phyloP scores from a whole-genome alignment of 1,140 invertebrate genomes.

The Pentalonia nigronervosa region DNA sequence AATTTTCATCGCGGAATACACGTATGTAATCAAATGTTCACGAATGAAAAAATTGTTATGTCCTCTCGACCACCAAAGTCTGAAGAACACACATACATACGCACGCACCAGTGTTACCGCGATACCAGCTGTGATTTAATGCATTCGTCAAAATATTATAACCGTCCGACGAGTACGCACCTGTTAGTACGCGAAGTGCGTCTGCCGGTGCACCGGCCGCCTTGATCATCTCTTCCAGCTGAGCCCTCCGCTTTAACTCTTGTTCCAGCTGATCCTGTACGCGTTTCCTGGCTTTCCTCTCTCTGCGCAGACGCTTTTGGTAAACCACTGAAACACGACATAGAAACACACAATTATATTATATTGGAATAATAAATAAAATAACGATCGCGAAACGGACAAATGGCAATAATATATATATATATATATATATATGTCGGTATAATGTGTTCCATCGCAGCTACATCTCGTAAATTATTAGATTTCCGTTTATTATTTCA shows the following conservation, averaged over 20 bases:
- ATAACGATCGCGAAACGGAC: no score
- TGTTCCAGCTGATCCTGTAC: constrained; percentile 84
- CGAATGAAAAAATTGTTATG: no score
- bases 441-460: not conserved
- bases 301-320: constrained; percentile 86
- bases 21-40: no score
- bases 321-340: constrained; percentile 80
- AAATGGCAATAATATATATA: no score
- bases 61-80: no score
- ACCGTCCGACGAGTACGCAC: constrained; percentile 64
- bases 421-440: no score
- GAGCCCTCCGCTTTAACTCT: constrained; percentile 78
- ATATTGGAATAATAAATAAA: not conserved
- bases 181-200: constrained; percentile 79
- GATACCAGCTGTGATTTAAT: no score
- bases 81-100: no score
- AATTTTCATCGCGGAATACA: no score
- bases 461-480: not conserved
- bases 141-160: not conserved
- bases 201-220: constrained; percentile 77
- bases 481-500: constrained; percentile 31
- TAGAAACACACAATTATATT: constrained; percentile 59
- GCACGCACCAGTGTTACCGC: no score
- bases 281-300: constrained; percentile 80
- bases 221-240: constrained; percentile 81